A percentile compares a stretch with the other conserved stretches of the same genome.
Conservation (phyloP, 2,113 vertebrate species). For the Cheilinus undulatus region DNA sequence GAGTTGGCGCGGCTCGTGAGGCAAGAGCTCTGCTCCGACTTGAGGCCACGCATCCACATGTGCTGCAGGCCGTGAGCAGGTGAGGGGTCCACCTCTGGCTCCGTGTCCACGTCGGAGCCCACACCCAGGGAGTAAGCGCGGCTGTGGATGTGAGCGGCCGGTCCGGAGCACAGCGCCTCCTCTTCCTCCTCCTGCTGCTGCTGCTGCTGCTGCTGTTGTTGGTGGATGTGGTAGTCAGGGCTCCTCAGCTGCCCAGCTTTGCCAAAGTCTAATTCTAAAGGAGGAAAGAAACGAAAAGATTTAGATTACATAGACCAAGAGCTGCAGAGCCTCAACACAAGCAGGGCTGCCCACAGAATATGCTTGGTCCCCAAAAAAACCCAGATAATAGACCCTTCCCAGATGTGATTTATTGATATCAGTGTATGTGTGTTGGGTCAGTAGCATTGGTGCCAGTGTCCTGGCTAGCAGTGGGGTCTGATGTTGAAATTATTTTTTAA, state of each 20-base stretch:
- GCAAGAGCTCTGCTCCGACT: conserved; percentile 95
- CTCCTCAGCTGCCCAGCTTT: conserved; percentile 89
- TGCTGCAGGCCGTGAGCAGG: conserved; percentile 90
- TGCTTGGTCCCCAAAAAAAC: too few species aligned
- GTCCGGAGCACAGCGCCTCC: conserved; percentile 83
- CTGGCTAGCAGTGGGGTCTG: too few species aligned
- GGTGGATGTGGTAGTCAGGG: conserved; percentile 87
- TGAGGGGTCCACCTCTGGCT: conserved; percentile 91
- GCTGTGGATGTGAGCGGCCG: conserved; percentile 72
- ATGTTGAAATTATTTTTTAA: too few species aligned
- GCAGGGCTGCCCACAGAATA: too few species aligned
- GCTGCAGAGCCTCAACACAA: conserved; percentile 46
- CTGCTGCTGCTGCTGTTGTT: conserved; percentile 71
- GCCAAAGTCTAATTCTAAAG: conserved; percentile 92
- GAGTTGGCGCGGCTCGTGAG: conserved; percentile 96
- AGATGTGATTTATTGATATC: too few species aligned
- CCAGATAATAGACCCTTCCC: too few species aligned
- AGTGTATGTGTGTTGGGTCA: too few species aligned
- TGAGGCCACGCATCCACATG: conserved; percentile 95
- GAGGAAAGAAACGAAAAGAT: conserved; percentile 25
- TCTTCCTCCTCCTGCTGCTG: conserved; percentile 73
- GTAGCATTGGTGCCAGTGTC: too few species aligned
- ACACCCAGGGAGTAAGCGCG: conserved; percentile 90
- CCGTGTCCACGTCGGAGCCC: conserved; percentile 91
- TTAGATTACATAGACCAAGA: conserved; percentile 14